Evolutionary conservation across 2,888 invertebrate genomes (phyloP).

Genomic region (Morinoia aosen): DNA sequence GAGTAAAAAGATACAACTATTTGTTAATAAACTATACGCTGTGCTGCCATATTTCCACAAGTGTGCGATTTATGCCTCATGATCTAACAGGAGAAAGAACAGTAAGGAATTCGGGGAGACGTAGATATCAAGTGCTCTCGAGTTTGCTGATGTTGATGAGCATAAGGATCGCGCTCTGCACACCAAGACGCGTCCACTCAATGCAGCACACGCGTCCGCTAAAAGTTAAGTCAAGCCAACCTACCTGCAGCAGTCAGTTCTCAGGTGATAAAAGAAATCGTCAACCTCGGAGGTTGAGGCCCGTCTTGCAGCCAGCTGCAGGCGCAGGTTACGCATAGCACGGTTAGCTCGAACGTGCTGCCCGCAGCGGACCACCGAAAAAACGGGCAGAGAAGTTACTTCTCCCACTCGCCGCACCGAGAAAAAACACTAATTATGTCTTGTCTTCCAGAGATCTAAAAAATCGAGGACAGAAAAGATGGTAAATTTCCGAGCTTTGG

Average conservation of each 20-base stretch:
- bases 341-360: background rate
- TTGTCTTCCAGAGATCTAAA: background rate
- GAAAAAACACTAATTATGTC: background rate
- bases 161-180: background rate
- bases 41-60: background rate
- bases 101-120: background rate
- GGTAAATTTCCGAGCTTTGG: background rate
- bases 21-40: background rate
- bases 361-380: background rate
- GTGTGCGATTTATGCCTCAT: background rate
- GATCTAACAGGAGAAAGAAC: background rate
- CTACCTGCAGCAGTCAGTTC: background rate
- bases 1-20: background rate
- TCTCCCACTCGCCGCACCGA: background rate
- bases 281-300: background rate
- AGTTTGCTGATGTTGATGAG: background rate
- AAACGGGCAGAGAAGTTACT: background rate
- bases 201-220: background rate
- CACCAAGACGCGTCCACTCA: background rate
- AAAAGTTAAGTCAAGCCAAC: background rate
- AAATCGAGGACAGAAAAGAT: background rate
- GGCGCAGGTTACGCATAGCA: background rate
- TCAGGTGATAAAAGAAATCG: background rate
- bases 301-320: background rate
- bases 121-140: background rate